Percentiles rank a stretch among this genome's conserved stretches.
Evolutionary conservation across 2,113 vertebrate genomes (phyloP).

Genomic region (Sminthopsis crassicaudata): DNA sequence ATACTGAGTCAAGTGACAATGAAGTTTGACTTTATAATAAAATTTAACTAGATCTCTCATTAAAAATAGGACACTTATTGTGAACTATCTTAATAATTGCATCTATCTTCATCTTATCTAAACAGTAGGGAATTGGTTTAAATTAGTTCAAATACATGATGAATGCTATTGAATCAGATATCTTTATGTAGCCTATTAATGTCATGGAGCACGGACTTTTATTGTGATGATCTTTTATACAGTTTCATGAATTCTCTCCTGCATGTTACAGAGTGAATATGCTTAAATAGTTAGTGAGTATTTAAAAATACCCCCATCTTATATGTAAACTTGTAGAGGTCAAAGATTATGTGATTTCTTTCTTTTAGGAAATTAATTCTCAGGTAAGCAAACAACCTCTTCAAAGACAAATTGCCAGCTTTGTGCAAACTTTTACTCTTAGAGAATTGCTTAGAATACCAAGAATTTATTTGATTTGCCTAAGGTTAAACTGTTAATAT

Average conservation of each 20-base stretch:
- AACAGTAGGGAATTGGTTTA: not conserved
- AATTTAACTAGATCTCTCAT: not conserved
- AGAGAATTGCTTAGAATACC: not conserved
- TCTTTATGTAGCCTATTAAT: constrained; percentile 10
- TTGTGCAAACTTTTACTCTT: not conserved
- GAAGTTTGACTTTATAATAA: not conserved
- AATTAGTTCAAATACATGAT: not conserved
- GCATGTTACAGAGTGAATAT: not conserved
- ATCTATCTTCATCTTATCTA: not conserved
- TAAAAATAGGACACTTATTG: not conserved
- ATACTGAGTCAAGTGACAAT: not conserved
- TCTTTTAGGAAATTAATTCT: not conserved
- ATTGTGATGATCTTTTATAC: not conserved
- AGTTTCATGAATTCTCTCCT: not conserved
- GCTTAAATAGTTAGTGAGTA: not conserved
- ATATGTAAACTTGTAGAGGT: no score
- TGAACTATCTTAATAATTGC: not conserved
- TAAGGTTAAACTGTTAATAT: not conserved
- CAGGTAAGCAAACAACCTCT: not conserved
- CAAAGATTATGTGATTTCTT: not conserved
- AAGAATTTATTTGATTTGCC: not conserved
- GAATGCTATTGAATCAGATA: not conserved
- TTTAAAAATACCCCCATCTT: not conserved
- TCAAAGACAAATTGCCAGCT: not conserved
- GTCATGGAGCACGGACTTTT: not conserved